Evolutionary conservation across 2,113 vertebrate genomes (phyloP).

Genomic region (Macroglossus sobrinus): DNA sequence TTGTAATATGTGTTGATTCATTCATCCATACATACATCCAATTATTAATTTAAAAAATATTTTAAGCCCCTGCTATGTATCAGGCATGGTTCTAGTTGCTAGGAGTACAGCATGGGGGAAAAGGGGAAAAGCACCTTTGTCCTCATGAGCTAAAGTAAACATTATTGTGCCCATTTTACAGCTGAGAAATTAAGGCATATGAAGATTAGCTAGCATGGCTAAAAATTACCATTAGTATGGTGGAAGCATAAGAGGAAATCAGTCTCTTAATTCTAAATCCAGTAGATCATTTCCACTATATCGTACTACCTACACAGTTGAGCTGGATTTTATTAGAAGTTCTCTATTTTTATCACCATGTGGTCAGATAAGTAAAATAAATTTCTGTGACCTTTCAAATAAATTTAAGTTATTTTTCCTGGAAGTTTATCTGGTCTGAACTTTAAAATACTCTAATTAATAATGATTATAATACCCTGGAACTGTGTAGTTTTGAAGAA

Average conservation of each 20-base stretch:
- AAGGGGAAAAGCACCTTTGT: not conserved
- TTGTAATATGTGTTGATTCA: not conserved
- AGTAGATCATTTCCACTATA: not conserved
- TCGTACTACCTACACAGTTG: not conserved
- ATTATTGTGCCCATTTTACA: not conserved
- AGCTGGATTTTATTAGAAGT: conserved; percentile 30
- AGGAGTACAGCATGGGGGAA: not conserved
- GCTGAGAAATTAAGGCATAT: not conserved
- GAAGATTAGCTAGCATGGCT: not conserved
- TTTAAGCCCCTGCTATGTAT: not conserved
- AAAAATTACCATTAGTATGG: not conserved
- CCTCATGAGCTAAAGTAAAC: not conserved
- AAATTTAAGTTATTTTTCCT: conserved; percentile 64
- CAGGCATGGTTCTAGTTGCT: not conserved
- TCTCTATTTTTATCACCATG: not conserved
- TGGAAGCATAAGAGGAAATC: not conserved
- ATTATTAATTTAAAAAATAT: not conserved
- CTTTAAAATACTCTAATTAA: conserved; percentile 63
- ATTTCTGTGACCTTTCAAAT: conserved; percentile 65
- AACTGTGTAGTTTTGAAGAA: conserved; percentile 6
- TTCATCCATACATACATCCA: not conserved
- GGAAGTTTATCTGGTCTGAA: conserved; percentile 48
- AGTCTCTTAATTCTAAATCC: not conserved
- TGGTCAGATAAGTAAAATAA: conserved; percentile 50
- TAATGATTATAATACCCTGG: conserved; percentile 44